A percentile compares a stretch with the other conserved stretches of the same genome.
Evolutionary conservation across 2,888 invertebrate genomes (phyloP).

Genomic region (Limnephilus marmoratus): DNA sequence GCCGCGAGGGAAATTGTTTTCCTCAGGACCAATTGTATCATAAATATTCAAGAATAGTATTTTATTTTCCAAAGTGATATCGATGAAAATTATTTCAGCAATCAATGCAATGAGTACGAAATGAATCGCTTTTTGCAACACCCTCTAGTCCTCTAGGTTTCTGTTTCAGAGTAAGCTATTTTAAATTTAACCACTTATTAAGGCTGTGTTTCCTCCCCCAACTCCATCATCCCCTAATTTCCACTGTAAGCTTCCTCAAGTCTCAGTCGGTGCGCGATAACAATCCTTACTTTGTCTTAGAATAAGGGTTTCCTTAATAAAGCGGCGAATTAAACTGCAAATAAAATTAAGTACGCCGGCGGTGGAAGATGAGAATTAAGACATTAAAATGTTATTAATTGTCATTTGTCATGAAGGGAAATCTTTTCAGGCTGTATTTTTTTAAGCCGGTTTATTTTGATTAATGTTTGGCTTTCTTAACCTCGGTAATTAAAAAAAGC

Average conservation of each 20-base stretch:
- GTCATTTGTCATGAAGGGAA: conserved; percentile 64
- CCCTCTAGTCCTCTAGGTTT: conserved; percentile 51
- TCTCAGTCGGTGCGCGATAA: conserved; percentile 59
- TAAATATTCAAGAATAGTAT: neutral
- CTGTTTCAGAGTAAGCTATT: conserved; percentile 64
- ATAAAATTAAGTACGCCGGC: conserved; percentile 58
- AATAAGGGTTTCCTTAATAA: conserved; percentile 62
- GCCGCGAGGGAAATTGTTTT: no score
- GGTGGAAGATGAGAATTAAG: conserved; percentile 60
- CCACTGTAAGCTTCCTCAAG: conserved; percentile 50
- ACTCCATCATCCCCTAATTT: conserved; percentile 46
- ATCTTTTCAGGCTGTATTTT: conserved; percentile 54
- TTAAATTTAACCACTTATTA: conserved; percentile 66
- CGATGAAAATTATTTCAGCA: neutral
- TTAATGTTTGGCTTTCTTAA: neutral
- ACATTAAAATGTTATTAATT: conserved; percentile 66
- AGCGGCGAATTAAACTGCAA: conserved; percentile 51
- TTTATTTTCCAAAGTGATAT: neutral
- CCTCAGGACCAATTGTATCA: neutral
- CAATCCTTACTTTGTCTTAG: conserved; percentile 55
- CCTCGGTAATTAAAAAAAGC: neutral
- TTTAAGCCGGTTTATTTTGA: conserved; percentile 1
- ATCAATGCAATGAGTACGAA: neutral
- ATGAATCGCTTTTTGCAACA: neutral
- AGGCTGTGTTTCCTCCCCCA: conserved; percentile 52